Evolutionary conservation across 1,140 invertebrate genomes (phyloP).

Genomic region (Hetaerina americana): DNA sequence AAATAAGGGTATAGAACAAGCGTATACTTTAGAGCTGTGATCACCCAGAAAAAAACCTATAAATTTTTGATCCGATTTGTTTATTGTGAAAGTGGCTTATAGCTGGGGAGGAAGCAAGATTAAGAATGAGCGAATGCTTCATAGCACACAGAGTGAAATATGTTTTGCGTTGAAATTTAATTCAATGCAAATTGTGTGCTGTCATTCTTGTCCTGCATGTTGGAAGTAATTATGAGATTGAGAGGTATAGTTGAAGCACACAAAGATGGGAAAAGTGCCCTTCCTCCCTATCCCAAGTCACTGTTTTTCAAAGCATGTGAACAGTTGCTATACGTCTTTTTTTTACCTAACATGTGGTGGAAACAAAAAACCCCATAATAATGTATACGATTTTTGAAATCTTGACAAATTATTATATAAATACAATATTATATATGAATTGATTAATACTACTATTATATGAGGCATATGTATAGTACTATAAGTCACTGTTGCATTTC

Average conservation of each 20-base stretch:
- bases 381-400: constrained; percentile 1
- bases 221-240: neutral
- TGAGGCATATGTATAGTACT: neutral
- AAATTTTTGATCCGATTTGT: neutral
- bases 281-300: neutral
- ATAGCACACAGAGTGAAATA: no score
- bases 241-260: no score
- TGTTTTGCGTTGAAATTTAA: no score
- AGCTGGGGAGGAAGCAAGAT: neutral
- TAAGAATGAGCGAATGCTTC: neutral
- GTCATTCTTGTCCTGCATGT: neutral
- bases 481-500: neutral
- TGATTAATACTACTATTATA: neutral
- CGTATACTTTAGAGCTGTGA: neutral
- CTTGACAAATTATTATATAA: constrained; percentile 1
- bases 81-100: neutral
- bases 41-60: neutral
- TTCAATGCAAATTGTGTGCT: neutral
- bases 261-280: neutral
- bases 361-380: neutral
- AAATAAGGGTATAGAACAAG: neutral
- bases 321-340: neutral
- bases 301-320: neutral
- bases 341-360: neutral
- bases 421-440: constrained; percentile 1